Evolutionary conservation across 1,140 invertebrate species (phyloP).

Genomic region (Ceratosolen fusciceps): DNA sequence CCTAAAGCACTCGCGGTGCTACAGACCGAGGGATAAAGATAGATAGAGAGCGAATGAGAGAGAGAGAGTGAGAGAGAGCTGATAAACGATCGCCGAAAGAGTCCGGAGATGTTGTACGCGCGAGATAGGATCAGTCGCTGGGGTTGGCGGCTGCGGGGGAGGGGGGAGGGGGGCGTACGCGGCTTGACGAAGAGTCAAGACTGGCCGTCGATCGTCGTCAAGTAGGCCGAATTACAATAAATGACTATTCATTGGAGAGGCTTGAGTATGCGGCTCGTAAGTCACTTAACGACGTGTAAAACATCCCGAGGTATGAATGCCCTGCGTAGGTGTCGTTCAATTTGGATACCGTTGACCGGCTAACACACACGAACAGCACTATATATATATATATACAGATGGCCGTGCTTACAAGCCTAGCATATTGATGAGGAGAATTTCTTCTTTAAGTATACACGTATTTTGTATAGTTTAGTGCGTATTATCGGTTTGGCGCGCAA

Average conservation of each 20-base stretch:
- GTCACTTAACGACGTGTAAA: conserved; percentile 45
- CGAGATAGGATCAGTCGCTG: not conserved
- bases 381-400: not conserved
- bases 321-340: conserved; percentile 36
- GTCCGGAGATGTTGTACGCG: conserved; percentile 21
- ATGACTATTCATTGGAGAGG: conserved; percentile 44
- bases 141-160: too few species aligned
- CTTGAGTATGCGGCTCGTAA: not conserved
- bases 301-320: conserved; percentile 27
- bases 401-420: not conserved
- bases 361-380: too few species aligned
- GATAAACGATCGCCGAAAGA: conserved; percentile 39
- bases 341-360: conserved; percentile 38
- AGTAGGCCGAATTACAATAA: conserved; percentile 48
- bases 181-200: not conserved
- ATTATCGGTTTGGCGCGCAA: not conserved
- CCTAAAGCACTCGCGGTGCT: not conserved
- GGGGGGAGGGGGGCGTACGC: too few species aligned
- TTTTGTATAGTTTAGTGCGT: conserved; percentile 10
- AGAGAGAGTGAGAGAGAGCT: not conserved
- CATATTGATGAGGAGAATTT: conserved; percentile 10
- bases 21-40: too few species aligned
- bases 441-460: not conserved
- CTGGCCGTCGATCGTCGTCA: conserved; percentile 18
- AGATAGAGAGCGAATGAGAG: too few species aligned